These are phyloP conservation scores for Pteria penguin DNA, from an alignment of 2,888 invertebrate species.

Conservation along the genomic window DNA sequence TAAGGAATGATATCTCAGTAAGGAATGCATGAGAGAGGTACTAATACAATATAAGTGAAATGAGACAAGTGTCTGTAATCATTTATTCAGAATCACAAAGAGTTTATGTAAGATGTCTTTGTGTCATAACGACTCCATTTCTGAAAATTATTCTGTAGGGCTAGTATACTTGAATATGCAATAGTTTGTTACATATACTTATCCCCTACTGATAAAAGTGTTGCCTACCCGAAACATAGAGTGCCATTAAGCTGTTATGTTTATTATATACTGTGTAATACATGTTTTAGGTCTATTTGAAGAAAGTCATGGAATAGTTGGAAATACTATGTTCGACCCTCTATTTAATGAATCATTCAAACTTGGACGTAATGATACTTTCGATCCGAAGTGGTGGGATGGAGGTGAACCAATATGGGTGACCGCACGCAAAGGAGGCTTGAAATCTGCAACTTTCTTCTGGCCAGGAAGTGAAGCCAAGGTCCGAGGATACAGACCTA, in stretches of 20 bases:
- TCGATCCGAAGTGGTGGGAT: conserved; percentile 68
- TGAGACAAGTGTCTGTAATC: too few species aligned
- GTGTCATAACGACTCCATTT: too few species aligned
- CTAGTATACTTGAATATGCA: too few species aligned
- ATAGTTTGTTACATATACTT: too few species aligned
- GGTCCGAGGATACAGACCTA: conserved; percentile 81
- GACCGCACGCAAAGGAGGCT: conserved; percentile 83
- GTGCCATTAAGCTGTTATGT: not conserved
- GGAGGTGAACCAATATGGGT: conserved; percentile 72
- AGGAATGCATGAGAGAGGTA: too few species aligned
- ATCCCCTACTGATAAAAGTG: too few species aligned
- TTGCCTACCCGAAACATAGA: not conserved
- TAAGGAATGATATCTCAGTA: too few species aligned
- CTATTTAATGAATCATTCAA: conserved; percentile 66
- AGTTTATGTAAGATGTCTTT: too few species aligned
- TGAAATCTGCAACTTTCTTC: conserved; percentile 82
- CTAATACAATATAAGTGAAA: too few species aligned
- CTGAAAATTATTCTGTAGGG: too few species aligned
- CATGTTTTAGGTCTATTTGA: conserved; percentile 84
- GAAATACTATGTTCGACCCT: conserved; percentile 83
- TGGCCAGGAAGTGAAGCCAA: conserved; percentile 85
- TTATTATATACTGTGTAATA: too few species aligned
- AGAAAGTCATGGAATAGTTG: conserved; percentile 86
- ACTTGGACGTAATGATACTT: conserved; percentile 39
- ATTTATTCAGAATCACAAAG: too few species aligned